These are phyloP conservation scores for Microctonus aethiopoides DNA, from an alignment of 2,888 invertebrate species.

Conservation along the genomic window DNA sequence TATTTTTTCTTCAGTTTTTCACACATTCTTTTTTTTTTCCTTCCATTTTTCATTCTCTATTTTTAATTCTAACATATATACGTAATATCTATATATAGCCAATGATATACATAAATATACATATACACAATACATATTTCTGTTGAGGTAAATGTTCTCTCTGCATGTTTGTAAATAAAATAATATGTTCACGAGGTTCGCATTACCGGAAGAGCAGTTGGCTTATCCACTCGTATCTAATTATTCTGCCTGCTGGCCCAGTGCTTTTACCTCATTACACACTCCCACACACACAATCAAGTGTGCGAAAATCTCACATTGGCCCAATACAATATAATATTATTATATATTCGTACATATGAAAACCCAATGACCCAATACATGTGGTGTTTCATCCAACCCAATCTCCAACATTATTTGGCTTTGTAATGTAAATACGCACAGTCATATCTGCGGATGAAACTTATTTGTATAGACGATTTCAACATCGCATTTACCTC, in stretches of 20 bases:
- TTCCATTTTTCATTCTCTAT: neutral
- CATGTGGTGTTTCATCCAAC: neutral
- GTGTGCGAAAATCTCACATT: neutral
- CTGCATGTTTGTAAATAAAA: conserved; percentile 17
- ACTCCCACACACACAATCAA: neutral
- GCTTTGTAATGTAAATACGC: neutral
- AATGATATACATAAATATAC: too few species aligned
- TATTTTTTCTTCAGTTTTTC: too few species aligned
- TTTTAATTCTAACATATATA: neutral
- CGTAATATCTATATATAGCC: too few species aligned
- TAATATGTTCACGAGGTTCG: conserved; percentile 54
- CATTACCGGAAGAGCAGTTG: conserved; percentile 59
- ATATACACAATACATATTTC: neutral
- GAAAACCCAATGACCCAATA: neutral
- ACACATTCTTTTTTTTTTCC: neutral
- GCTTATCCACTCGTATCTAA: conserved; percentile 58
- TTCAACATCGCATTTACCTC: neutral
- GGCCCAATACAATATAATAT: neutral
- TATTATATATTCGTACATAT: too few species aligned
- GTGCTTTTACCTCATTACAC: conserved; percentile 36
- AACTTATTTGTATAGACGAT: neutral
- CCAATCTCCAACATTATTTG: neutral
- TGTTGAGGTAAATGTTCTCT: conserved; percentile 26
- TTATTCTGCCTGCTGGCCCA: conserved; percentile 56
- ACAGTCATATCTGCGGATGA: conserved; percentile 1